A percentile compares a stretch with the other conserved stretches of the same genome.
These are phyloP conservation scores for Frieseomelitta varia DNA, from an alignment of 1,140 invertebrate species.

Conservation along the genomic window DNA sequence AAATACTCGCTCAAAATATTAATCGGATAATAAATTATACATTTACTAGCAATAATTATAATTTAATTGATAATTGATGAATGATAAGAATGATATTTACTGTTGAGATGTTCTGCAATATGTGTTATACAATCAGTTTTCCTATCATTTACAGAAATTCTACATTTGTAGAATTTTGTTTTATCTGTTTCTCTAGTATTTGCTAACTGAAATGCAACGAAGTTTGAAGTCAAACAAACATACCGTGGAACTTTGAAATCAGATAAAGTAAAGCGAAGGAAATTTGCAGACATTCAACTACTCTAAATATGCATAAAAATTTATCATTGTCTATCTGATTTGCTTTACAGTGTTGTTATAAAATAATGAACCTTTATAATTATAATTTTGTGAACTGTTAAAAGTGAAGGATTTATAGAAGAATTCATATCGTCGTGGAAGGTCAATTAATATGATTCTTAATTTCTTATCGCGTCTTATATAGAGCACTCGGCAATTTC, in stretches of 20 bases:
- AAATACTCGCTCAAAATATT: too few relatives aligned
- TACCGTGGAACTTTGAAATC: neutral
- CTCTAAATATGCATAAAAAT: neutral
- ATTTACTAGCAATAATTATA: too few relatives aligned
- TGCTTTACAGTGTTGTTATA: neutral
- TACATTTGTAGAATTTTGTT: neutral
- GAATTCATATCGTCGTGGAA: neutral
- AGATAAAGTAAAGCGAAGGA: neutral
- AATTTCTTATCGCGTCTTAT: conserved; percentile 14
- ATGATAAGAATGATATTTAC: neutral
- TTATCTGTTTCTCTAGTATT: neutral
- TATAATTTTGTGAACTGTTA: neutral
- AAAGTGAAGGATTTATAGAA: neutral
- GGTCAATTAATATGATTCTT: neutral
- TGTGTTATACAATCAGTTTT: neutral
- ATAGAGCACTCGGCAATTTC: neutral
- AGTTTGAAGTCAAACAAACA: neutral
- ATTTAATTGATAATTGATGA: too few relatives aligned
- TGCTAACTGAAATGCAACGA: neutral
- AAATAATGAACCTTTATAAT: neutral
- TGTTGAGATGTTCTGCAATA: neutral
- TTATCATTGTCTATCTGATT: neutral
- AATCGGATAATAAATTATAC: too few relatives aligned
- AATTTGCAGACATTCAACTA: neutral
- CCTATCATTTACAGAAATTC: neutral